These are phyloP conservation scores for Columba guinea DNA, from an alignment of 2,797 vertebrate genomes.

Conservation along the genomic window DNA sequence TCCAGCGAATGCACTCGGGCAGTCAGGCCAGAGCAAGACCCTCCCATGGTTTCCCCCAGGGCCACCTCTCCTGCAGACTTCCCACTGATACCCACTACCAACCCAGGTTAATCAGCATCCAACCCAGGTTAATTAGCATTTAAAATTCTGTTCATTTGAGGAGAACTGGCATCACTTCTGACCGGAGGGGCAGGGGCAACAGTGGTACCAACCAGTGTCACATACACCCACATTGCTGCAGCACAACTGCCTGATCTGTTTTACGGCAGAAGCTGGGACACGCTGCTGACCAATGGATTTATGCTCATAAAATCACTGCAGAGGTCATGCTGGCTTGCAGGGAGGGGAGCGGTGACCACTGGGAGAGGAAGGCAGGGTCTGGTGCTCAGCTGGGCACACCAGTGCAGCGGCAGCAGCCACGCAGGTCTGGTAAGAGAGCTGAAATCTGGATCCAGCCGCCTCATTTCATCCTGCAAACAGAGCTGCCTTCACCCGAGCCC, in stretches of 20 bases:
- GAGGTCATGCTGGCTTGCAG: background rate
- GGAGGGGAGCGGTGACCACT: fast-evolving
- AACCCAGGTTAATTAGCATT: background rate
- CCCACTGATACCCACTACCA: background rate
- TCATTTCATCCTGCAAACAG: fast-evolving
- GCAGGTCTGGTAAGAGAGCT: background rate
- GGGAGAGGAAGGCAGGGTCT: background rate
- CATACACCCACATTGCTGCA: fast-evolving
- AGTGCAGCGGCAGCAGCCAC: background rate
- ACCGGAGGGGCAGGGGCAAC: background rate
- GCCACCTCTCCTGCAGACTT: background rate
- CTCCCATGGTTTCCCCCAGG: background rate
- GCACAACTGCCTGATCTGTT: fast-evolving
- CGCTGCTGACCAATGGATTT: background rate
- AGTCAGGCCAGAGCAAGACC: background rate
- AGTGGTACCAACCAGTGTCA: background rate
- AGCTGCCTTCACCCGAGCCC: background rate
- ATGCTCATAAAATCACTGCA: background rate
- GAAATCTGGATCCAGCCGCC: background rate
- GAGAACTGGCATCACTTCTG: background rate
- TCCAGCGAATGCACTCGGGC: fast-evolving
- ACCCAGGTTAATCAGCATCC: background rate
- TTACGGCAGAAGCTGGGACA: background rate
- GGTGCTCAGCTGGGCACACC: background rate
- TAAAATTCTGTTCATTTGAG: background rate